Percentiles rank a stretch among this genome's conserved stretches.
Conservation (phyloP, 2,113 vertebrate species). For the Pelecanoides urinatrix region DNA sequence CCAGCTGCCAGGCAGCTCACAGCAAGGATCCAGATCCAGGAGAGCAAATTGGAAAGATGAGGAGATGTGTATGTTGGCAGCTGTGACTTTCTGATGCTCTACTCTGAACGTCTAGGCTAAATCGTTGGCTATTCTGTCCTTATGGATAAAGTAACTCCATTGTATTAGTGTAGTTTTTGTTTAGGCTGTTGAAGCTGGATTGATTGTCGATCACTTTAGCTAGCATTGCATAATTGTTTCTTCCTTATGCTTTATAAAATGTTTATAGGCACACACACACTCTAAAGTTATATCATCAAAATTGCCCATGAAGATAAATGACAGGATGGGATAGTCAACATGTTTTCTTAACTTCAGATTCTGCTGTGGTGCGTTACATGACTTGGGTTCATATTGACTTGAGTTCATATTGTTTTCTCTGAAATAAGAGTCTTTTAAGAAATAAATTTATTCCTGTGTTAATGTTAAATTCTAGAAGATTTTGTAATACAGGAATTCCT, state of each 20-base stretch:
- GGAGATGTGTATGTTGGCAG: not conserved
- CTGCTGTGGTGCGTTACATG: not conserved
- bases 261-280: too few species aligned
- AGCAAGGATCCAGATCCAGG: not conserved
- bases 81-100: not conserved
- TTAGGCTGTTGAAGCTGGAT: not conserved
- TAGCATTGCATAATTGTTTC: not conserved
- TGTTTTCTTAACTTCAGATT: not conserved
- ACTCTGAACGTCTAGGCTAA: not conserved
- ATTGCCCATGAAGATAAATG: not conserved
- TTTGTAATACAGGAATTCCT: not conserved
- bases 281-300: rapidly evolving
- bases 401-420: not conserved
- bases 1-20: not conserved
- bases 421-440: not conserved
- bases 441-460: not conserved
- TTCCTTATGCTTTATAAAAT: not conserved
- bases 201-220: not conserved
- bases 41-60: not conserved
- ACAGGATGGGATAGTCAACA: not conserved
- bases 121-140: not conserved
- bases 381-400: too few species aligned
- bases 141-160: not conserved
- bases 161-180: too few species aligned
- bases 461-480: not conserved